Evolutionary conservation across 1,140 invertebrate species (phyloP).

Genomic region (Cherax destructor): DNA sequence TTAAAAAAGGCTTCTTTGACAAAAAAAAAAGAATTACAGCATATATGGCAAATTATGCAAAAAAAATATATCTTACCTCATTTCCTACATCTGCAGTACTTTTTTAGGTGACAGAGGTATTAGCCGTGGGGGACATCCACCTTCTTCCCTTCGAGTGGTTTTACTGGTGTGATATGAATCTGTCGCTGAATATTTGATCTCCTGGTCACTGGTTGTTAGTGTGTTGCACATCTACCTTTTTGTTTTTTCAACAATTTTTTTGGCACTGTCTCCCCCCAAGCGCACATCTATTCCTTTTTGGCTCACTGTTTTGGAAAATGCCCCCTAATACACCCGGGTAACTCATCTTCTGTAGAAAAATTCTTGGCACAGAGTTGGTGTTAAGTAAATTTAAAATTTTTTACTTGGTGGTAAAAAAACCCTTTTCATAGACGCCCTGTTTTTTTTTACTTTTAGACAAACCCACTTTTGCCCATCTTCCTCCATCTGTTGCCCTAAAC

Average conservation of each 20-base stretch:
- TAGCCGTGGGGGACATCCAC: neutral
- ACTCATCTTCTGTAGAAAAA: neutral
- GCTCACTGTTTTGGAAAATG: neutral
- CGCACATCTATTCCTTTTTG: neutral
- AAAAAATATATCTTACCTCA: slow-evolving; percentile 29
- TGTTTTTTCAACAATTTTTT: neutral
- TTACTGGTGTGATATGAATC: neutral
- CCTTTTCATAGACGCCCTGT: slow-evolving; percentile 60
- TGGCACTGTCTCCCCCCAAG: neutral
- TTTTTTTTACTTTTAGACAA: slow-evolving; percentile 84
- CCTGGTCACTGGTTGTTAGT: neutral
- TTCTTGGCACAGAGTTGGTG: neutral
- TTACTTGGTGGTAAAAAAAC: slow-evolving; percentile 2
- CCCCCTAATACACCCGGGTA: neutral
- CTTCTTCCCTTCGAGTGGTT: slow-evolving; percentile 21
- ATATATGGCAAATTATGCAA: neutral
- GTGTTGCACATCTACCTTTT: neutral
- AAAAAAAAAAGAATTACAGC: too few relatives aligned
- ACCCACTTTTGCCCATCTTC: slow-evolving; percentile 91
- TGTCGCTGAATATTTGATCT: neutral
- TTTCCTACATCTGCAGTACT: neutral
- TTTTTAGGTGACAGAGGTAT: slow-evolving; percentile 7
- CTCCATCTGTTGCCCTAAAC: slow-evolving; percentile 88
- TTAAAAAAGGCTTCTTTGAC: too few relatives aligned
- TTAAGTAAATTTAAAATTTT: slow-evolving; percentile 7